Percentiles rank a stretch among this genome's conserved stretches.
phyloP scores from a whole-genome alignment of 2,113 vertebrate genomes.

The Cololabis saira region DNA sequence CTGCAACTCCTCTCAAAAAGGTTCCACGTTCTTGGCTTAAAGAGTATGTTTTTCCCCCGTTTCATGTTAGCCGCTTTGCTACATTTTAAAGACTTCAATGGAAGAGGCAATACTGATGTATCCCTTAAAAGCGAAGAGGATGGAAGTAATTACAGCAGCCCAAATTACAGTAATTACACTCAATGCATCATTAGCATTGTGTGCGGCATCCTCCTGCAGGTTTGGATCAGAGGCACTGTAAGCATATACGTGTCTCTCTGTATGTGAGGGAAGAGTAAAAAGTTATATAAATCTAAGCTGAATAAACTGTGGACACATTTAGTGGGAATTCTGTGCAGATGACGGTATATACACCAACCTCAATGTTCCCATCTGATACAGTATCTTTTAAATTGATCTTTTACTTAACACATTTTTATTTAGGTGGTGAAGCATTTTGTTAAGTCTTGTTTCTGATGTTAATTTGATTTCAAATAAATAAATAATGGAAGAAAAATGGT shows the following conservation, averaged over 20 bases:
- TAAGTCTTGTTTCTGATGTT: too few species aligned
- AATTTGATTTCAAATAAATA: too few species aligned
- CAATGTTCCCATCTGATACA: too few species aligned
- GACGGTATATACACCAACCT: slow-evolving; percentile 19
- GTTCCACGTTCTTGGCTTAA: slow-evolving; percentile 27
- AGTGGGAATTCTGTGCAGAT: not conserved
- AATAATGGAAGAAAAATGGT: too few species aligned
- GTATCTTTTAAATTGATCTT: too few species aligned
- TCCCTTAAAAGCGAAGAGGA: slow-evolving; percentile 65
- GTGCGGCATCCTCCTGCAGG: slow-evolving; percentile 41
- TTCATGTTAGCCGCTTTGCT: slow-evolving; percentile 45
- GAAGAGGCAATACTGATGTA: slow-evolving; percentile 48
- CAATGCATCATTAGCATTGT: slow-evolving; percentile 41
- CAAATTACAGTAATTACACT: slow-evolving; percentile 66
- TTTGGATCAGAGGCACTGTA: slow-evolving; percentile 21
- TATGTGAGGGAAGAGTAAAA: slow-evolving; percentile 14
- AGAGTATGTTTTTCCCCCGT: slow-evolving; percentile 34
- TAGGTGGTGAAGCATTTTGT: too few species aligned
- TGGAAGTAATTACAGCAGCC: slow-evolving; percentile 67
- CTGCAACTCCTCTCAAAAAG: slow-evolving; percentile 39
- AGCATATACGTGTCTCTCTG: slow-evolving; percentile 16
- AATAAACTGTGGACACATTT: slow-evolving; percentile 25
- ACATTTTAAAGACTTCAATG: slow-evolving; percentile 49
- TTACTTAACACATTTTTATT: too few species aligned
- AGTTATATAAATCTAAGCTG: slow-evolving; percentile 30